Conservation (phyloP, 2,888 invertebrate genomes). For the Incurvaria masculella region DNA sequence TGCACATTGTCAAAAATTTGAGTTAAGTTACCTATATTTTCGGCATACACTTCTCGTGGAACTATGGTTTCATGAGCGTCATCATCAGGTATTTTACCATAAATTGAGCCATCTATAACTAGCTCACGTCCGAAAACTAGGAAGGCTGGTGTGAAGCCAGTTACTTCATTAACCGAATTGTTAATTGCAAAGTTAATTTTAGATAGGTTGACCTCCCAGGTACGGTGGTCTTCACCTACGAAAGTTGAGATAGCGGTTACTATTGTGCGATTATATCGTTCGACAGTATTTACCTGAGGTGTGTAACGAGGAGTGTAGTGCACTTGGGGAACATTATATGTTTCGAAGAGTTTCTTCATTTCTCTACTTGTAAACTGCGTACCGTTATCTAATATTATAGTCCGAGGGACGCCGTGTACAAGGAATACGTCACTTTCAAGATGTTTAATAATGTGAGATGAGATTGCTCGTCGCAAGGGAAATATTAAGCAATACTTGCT, state of each 20-base stretch:
- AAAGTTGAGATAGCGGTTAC: neutral
- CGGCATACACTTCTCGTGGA: neutral
- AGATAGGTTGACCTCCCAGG: too few relatives aligned
- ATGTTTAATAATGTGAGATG: too few relatives aligned
- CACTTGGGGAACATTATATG: constrained; percentile 5
- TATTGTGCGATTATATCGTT: constrained; percentile 12
- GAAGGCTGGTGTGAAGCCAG: too few relatives aligned
- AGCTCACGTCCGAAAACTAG: too few relatives aligned
- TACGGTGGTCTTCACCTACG: neutral
- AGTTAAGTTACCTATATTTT: constrained; percentile 3
- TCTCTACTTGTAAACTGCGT: neutral
- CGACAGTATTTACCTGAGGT: constrained; percentile 11
- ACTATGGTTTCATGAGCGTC: too few relatives aligned
- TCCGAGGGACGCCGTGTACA: too few relatives aligned
- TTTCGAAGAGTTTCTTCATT: neutral
- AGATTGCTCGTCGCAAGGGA: too few relatives aligned
- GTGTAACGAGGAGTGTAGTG: constrained; percentile 7
- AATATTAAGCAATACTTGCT: too few relatives aligned
- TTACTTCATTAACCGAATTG: too few relatives aligned
- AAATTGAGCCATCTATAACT: too few relatives aligned
- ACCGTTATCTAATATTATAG: neutral
- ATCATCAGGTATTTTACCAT: too few relatives aligned
- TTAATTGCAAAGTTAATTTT: neutral
- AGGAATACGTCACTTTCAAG: too few relatives aligned
- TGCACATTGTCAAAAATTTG: constrained; percentile 1